Evolutionary conservation across 2,797 vertebrate genomes (phyloP), one percentile per base, ranked within the genome.

Genomic region (Huso huso): DNA sequence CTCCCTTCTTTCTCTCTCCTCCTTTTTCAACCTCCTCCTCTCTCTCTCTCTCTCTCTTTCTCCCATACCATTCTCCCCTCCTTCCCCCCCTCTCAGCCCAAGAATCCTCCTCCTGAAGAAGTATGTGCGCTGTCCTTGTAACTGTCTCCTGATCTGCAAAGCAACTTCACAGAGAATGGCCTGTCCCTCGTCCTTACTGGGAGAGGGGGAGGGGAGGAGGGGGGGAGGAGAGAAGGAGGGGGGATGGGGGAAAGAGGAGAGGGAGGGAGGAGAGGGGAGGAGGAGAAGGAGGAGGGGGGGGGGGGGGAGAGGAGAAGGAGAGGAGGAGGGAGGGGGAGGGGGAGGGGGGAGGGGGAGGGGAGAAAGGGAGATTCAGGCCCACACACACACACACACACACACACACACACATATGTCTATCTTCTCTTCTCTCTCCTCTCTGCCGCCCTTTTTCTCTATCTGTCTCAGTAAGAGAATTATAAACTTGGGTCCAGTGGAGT

Each of bases 41-140:
- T 23, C 23, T 23, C 23, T 23, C 23, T 23, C 23, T 23, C 3
- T 23, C 23, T 23, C 23, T 23, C 3, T 23, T 3, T 23, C 23
- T 3, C 23, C 23, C 23, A 1, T 3, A 1, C 23, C 23, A 1
- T 3, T 23, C 23, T 23, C 23, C 23, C 23, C 23, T 3, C 23
- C 23, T 23, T 23, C 23, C 23, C 23, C n/a, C n/a, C n/a, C 66
- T 66, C 68, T 0, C 69, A 87, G 85, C 83, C 85, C 10, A 86
- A 86, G 75, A 86, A 85, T 70, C 84, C 85, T 52, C 84, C 85
- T 1, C 78, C 77, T 7, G 84, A 86, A 87, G 78, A 85, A 88
- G 62, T 88, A 88, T 8, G 86, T 88, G n/a, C 71, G 84, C 9
- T 88, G 86, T 59, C 86, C 86, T 6, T 88, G 86, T 69, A 87